Conservation (phyloP, 2,888 invertebrate genomes). For the Perithous albicinctus region DNA sequence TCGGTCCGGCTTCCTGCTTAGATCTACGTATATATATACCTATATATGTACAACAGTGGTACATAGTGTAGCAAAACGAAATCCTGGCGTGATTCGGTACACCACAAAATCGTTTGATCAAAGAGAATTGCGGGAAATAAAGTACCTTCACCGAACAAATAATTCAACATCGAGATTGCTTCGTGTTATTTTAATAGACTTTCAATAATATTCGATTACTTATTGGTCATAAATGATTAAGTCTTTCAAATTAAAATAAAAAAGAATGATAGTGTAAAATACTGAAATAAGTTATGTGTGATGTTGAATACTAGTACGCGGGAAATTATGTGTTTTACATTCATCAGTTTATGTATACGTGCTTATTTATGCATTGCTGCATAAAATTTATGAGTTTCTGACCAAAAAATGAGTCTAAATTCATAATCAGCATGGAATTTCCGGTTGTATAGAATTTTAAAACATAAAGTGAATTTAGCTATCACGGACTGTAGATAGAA, state of each 20-base stretch:
- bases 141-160: background rate
- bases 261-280: too few species aligned
- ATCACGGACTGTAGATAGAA: background rate
- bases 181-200: background rate
- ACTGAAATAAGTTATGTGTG: too few species aligned
- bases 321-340: too few species aligned
- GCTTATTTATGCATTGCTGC: too few species aligned
- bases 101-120: constrained; percentile 2
- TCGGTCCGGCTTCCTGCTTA: constrained; percentile 40
- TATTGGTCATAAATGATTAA: background rate
- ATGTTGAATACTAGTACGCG: too few species aligned
- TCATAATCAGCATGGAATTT: too few species aligned
- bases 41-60: background rate
- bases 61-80: background rate
- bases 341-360: too few species aligned
- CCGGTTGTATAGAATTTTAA: too few species aligned
- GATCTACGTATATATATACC: constrained; percentile 8
- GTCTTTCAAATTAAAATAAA: too few species aligned
- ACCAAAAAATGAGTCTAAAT: too few species aligned
- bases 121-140: constrained; percentile 26
- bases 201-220: background rate
- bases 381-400: too few species aligned
- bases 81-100: constrained; percentile 30
- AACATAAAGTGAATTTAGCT: too few species aligned
- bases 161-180: constrained; percentile 15